Percentiles rank a stretch among this genome's conserved stretches.
Evolutionary conservation across 2,113 vertebrate species (phyloP).

Genomic region (Eudorcas thomsonii): DNA sequence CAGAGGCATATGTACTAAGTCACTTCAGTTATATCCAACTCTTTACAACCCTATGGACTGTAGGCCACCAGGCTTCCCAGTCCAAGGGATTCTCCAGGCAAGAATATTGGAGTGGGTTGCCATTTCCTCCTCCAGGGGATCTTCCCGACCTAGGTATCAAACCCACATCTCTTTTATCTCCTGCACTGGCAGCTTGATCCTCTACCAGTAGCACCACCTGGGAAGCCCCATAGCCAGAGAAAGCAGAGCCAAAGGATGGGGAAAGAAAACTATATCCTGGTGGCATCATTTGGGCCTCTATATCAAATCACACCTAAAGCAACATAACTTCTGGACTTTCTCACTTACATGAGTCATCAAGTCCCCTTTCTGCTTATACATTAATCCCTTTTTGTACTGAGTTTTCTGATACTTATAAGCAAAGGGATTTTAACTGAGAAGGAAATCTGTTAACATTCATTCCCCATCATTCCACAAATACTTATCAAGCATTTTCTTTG

Average conservation of each 20-base stretch:
- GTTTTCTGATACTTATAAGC: not conserved
- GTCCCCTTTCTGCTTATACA: not conserved
- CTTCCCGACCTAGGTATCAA: not conserved
- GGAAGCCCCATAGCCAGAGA: not conserved
- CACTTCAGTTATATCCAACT: not conserved
- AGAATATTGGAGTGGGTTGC: not conserved
- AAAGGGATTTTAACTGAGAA: constrained; percentile 10
- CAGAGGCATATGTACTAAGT: not conserved
- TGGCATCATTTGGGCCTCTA: not conserved
- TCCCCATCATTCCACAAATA: not conserved
- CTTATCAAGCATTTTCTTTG: not conserved
- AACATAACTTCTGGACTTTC: not conserved
- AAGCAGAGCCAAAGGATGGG: not conserved
- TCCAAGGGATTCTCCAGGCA: not conserved
- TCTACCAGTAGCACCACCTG: not conserved
- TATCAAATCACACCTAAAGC: not conserved
- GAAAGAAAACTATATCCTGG: not conserved
- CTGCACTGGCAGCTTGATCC: not conserved
- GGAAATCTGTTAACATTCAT: not conserved
- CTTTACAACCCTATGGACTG: not conserved
- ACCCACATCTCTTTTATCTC: not conserved
- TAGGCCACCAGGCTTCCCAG: not conserved
- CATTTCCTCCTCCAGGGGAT: not conserved
- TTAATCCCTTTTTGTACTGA: not conserved
- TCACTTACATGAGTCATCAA: not conserved